Conservation (phyloP, 2,888 invertebrate genomes). For the Maniola hyperantus region DNA sequence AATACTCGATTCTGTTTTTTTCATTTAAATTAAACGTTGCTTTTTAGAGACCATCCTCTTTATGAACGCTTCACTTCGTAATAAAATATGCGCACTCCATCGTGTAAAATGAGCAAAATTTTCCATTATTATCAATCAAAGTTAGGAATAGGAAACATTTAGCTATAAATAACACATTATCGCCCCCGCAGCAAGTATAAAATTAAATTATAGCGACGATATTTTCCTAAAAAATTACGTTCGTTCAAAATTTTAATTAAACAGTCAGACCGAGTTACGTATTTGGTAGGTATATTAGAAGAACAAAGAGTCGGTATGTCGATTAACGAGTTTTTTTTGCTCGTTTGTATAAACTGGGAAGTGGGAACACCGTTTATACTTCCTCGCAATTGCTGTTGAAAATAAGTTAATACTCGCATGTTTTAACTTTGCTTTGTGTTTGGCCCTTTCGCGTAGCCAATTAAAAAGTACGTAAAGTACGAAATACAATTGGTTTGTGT, state of each 20-base stretch:
- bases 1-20: neutral
- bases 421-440: neutral
- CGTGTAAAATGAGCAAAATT: conserved; percentile 19
- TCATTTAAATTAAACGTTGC: no score
- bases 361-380: conserved; percentile 3
- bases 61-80: conserved; percentile 19
- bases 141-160: conserved; percentile 13
- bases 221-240: conserved; percentile 25
- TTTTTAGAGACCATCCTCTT: conserved; percentile 39
- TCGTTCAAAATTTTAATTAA: conserved; percentile 31
- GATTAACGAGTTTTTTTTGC: neutral
- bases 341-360: neutral
- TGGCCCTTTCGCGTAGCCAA: neutral
- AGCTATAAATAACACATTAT: conserved; percentile 17
- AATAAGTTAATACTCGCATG: neutral
- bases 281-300: neutral
- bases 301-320: conserved; percentile 7
- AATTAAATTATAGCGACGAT: conserved; percentile 28
- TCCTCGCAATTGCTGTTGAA: neutral
- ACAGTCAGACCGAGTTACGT: conserved; percentile 12
- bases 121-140: conserved; percentile 10
- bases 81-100: conserved; percentile 4
- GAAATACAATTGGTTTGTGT: no score
- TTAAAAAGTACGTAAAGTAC: no score
- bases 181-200: conserved; percentile 10